Conservation (phyloP, 2,888 invertebrate species). For the Sceliomorpha sp. region DNA sequence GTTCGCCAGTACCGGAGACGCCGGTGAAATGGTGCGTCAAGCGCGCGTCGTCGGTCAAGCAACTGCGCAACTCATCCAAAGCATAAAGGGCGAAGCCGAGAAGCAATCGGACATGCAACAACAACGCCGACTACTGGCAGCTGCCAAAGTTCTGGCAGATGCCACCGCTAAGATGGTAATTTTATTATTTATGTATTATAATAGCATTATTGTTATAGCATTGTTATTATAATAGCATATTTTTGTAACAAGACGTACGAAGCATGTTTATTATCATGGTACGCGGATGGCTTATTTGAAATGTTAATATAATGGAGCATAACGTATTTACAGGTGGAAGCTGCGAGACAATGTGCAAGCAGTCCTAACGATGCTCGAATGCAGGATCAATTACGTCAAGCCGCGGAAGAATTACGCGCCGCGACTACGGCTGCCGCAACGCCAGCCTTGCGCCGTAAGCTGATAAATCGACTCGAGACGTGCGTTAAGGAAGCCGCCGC, state of each 20-base stretch:
- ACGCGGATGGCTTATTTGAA: too few species aligned
- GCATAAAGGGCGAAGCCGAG: slow-evolving; percentile 97
- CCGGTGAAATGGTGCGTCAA: slow-evolving; percentile 96
- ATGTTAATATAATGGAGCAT: too few species aligned
- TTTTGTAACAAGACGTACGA: too few species aligned
- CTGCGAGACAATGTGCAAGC: slow-evolving; percentile 94
- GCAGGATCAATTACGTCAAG: slow-evolving; percentile 91
- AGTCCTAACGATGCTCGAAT: slow-evolving; percentile 90
- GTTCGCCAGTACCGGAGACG: slow-evolving; percentile 91
- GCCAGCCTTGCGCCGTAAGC: slow-evolving; percentile 87
- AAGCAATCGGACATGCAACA: slow-evolving; percentile 91
- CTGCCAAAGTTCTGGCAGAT: slow-evolving; percentile 96
- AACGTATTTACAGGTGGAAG: slow-evolving; percentile 84
- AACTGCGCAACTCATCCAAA: slow-evolving; percentile 95
- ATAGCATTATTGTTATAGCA: too few species aligned
- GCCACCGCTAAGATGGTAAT: slow-evolving; percentile 96
- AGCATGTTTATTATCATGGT: too few species aligned
- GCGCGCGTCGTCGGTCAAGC: slow-evolving; percentile 95
- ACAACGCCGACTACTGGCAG: slow-evolving; percentile 94
- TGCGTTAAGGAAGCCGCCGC: slow-evolving; percentile 93
- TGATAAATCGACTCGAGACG: slow-evolving; percentile 81
- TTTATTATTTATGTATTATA: too few species aligned
- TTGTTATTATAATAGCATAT: too few species aligned
- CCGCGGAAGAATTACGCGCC: slow-evolving; percentile 95
- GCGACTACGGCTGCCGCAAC: slow-evolving; percentile 94